phyloP scores from a whole-genome alignment of 2,888 invertebrate genomes.

The Temnothorax ravouxi region DNA sequence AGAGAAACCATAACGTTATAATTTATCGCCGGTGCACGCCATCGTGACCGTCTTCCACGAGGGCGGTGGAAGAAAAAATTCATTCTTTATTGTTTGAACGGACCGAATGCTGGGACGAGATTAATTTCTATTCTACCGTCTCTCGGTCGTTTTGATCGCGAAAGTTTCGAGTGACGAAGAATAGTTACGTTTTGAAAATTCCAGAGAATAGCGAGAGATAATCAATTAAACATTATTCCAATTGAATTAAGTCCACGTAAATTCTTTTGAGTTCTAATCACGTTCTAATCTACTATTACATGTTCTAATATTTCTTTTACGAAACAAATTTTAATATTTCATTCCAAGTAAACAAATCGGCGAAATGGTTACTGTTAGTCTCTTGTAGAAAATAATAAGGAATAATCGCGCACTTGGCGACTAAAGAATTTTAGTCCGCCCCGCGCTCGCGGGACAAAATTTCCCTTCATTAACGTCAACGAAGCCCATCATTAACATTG shows the following conservation, averaged over 20 bases:
- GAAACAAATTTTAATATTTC: constrained; percentile 1
- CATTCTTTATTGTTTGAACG: constrained; percentile 71
- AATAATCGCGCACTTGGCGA: background rate
- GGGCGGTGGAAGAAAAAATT: constrained; percentile 82
- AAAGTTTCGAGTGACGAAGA: background rate
- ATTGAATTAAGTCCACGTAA: background rate
- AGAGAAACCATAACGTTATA: constrained; percentile 85
- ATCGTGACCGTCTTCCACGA: constrained; percentile 82
- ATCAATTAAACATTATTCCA: background rate
- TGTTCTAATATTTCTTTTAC: background rate
- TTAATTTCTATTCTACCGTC: constrained; percentile 57
- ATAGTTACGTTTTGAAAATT: background rate
- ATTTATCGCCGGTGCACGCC: constrained; percentile 84
- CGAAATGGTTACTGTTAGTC: background rate
- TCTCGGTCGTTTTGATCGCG: background rate
- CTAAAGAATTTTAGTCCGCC: background rate
- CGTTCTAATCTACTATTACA: background rate
- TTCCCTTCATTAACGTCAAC: constrained; percentile 50
- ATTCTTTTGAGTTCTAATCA: constrained; percentile 5
- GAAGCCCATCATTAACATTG: constrained; percentile 70
- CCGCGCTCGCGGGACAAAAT: constrained; percentile 15
- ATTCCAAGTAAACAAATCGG: background rate
- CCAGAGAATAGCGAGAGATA: background rate
- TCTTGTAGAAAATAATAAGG: background rate
- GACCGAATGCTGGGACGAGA: constrained; percentile 59